These are phyloP conservation scores for Caenorhabditis drosophilae DNA, from an alignment of 2,888 invertebrate genomes.

Conservation along the genomic window DNA sequence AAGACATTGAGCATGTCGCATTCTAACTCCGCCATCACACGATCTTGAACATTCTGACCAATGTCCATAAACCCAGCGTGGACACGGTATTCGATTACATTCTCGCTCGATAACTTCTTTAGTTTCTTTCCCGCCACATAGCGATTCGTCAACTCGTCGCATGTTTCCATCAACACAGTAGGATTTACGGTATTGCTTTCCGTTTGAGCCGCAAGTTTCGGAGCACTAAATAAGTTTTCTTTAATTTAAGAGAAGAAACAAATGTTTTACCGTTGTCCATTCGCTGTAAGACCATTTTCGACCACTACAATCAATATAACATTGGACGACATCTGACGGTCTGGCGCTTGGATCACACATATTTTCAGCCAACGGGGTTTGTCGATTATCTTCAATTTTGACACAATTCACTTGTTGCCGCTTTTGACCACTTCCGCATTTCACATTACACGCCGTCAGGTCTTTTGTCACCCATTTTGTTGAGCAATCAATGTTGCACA, in stretches of 20 bases:
- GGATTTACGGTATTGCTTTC: conserved; percentile 69
- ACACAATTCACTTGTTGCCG: conserved; percentile 69
- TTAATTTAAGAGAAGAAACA: too few species aligned
- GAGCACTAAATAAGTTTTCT: too few species aligned
- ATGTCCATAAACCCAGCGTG: conserved; percentile 63
- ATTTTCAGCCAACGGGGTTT: conserved; percentile 48
- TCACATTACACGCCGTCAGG: conserved; percentile 69
- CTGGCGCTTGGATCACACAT: conserved; percentile 55
- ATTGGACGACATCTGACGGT: conserved; percentile 66
- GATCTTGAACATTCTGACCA: conserved; percentile 65
- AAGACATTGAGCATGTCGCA: conserved; percentile 70
- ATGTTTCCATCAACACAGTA: conserved; percentile 68
- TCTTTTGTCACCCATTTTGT: conserved; percentile 71
- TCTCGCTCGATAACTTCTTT: conserved; percentile 42
- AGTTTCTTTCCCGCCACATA: conserved; percentile 28
- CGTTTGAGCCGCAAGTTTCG: conserved; percentile 70
- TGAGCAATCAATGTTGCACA: conserved; percentile 76
- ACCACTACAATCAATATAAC: conserved; percentile 70
- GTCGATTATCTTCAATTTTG: conserved; percentile 52
- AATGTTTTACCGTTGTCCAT: too few species aligned
- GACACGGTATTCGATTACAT: conserved; percentile 66
- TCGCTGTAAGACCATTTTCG: conserved; percentile 70
- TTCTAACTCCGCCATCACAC: conserved; percentile 71
- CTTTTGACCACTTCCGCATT: conserved; percentile 69
- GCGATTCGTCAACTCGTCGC: conserved; percentile 24